Percentiles rank a stretch among this genome's conserved stretches.
phyloP scores from a whole-genome alignment of 2,888 invertebrate genomes.

The Lysandra coridon region DNA sequence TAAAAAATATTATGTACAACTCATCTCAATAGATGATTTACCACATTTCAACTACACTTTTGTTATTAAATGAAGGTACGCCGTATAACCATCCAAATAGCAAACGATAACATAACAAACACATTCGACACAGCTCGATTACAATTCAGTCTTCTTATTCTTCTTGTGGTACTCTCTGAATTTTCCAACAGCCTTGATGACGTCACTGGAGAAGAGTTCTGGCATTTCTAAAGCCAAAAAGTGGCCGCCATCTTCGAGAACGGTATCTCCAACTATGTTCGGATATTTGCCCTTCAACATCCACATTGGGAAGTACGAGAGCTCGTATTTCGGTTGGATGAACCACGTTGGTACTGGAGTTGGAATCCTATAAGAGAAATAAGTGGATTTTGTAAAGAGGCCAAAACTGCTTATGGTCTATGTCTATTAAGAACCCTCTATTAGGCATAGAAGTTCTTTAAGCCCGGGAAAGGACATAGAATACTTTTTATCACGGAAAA shows the following conservation, averaged over 20 bases:
- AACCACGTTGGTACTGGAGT: slow-evolving; percentile 73
- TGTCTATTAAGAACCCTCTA: too few species aligned
- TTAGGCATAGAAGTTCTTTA: too few species aligned
- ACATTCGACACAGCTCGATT: slow-evolving; percentile 46
- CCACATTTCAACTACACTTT: not conserved
- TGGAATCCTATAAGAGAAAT: slow-evolving; percentile 73
- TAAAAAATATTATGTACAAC: too few species aligned
- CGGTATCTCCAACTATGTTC: slow-evolving; percentile 83
- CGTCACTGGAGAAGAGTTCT: slow-evolving; percentile 83
- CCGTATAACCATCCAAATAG: not conserved
- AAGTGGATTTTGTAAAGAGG: not conserved
- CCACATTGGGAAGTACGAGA: slow-evolving; percentile 79
- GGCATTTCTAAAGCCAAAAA: slow-evolving; percentile 92
- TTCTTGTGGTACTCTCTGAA: slow-evolving; percentile 52
- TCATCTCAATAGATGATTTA: too few species aligned
- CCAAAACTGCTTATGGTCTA: too few species aligned
- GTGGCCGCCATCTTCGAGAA: slow-evolving; percentile 87
- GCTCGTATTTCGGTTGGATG: slow-evolving; percentile 83
- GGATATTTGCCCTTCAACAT: slow-evolving; percentile 79
- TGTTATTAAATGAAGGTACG: not conserved
- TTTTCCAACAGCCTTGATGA: slow-evolving; percentile 65
- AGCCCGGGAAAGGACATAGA: too few species aligned
- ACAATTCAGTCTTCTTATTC: slow-evolving; percentile 42
- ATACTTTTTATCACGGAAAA: too few species aligned
- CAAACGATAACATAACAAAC: not conserved